Evolutionary conservation across 2,888 invertebrate genomes (phyloP).

Genomic region (Spodoptera exigua): DNA sequence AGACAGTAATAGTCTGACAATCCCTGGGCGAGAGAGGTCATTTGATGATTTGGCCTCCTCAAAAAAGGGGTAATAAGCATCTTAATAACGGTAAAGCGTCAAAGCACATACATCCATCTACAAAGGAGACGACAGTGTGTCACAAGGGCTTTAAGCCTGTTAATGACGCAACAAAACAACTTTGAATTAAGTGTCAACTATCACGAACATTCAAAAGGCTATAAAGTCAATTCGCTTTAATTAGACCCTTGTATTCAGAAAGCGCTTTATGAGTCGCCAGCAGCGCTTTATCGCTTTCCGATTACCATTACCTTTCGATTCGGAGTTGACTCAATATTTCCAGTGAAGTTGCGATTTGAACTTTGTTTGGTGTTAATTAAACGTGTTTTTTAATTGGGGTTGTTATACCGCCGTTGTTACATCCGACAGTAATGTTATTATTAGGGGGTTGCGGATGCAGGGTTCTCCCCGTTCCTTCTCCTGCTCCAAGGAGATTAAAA

Average conservation of each 20-base stretch:
- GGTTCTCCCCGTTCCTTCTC: too few species aligned
- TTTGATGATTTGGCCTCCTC: too few species aligned
- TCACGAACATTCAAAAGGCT: constrained; percentile 53
- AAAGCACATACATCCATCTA: too few species aligned
- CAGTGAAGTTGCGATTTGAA: constrained; percentile 26
- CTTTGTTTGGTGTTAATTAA: neutral
- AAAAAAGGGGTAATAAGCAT: too few species aligned
- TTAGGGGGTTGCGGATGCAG: too few species aligned
- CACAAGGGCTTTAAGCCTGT: constrained; percentile 31
- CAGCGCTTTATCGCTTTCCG: constrained; percentile 61
- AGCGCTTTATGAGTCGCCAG: constrained; percentile 50
- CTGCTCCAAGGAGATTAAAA: too few species aligned
- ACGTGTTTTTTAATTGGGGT: constrained; percentile 14
- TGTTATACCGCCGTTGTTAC: too few species aligned
- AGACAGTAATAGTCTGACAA: too few species aligned
- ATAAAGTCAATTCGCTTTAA: constrained; percentile 59
- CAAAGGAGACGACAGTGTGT: constrained; percentile 25
- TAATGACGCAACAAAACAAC: constrained; percentile 57
- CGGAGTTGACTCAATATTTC: constrained; percentile 34
- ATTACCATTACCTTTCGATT: constrained; percentile 55
- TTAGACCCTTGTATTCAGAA: constrained; percentile 54
- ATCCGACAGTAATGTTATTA: too few species aligned
- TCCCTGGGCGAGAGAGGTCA: too few species aligned
- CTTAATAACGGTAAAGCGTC: too few species aligned
- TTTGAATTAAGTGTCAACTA: constrained; percentile 61